phyloP scores from a whole-genome alignment of 2,113 vertebrate species.

The Rhinogobius similis region DNA sequence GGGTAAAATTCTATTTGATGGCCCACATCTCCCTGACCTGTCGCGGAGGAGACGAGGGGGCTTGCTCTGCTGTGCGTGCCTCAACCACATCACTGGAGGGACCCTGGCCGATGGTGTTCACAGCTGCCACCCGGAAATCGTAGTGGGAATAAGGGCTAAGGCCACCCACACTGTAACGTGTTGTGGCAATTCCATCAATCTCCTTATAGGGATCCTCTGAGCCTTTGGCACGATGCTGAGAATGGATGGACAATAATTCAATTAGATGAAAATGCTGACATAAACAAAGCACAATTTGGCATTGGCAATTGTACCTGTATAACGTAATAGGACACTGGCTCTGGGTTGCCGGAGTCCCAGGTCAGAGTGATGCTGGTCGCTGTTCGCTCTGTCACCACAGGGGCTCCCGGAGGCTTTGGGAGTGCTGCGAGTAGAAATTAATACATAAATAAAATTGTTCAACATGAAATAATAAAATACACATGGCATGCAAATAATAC shows the following conservation, averaged over 20 bases:
- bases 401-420: conserved; percentile 91
- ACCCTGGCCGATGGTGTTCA: conserved; percentile 95
- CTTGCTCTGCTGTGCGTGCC: conserved; percentile 94
- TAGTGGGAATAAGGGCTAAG: conserved; percentile 98
- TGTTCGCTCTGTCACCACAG: conserved; percentile 94
- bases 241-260: neutral
- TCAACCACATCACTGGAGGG: conserved; percentile 91
- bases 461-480: neutral
- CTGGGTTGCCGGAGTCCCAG: conserved; percentile 98
- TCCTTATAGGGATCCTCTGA: conserved; percentile 93
- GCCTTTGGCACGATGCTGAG: conserved; percentile 89
- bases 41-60: conserved; percentile 92
- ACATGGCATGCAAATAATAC: neutral
- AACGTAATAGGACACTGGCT: conserved; percentile 96
- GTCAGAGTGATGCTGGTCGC: conserved; percentile 98
- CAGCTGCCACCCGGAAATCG: conserved; percentile 92
- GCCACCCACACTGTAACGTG: conserved; percentile 95
- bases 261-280: neutral
- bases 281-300: neutral
- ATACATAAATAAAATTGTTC: neutral
- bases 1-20: neutral
- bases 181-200: conserved; percentile 97
- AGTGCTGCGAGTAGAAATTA: conserved; percentile 81
- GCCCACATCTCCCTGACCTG: conserved; percentile 78
- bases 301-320: conserved; percentile 69